These are phyloP conservation scores for Holotrichia oblita DNA, from an alignment of 1,140 invertebrate genomes.

Conservation along the genomic window DNA sequence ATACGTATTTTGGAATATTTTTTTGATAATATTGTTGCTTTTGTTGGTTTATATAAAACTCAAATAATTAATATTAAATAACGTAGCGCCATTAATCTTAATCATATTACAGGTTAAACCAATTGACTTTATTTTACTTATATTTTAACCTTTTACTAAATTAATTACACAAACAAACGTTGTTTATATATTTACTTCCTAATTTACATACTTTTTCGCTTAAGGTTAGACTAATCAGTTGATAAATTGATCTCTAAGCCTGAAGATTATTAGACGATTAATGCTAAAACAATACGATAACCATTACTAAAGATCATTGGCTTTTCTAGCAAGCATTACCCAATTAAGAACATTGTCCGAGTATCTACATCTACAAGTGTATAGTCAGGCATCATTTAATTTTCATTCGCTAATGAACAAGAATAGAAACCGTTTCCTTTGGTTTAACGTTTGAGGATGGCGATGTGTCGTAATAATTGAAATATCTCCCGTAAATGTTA, in stretches of 20 bases:
- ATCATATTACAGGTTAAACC: neutral
- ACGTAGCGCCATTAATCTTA: neutral
- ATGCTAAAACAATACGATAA: neutral
- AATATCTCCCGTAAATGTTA: conserved; percentile 13
- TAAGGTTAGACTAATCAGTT: neutral
- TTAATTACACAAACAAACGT: neutral
- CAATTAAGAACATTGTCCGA: neutral
- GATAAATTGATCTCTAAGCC: neutral
- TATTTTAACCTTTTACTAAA: neutral
- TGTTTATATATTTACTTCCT: neutral
- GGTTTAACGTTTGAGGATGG: neutral
- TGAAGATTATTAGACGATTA: neutral
- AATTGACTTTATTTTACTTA: neutral
- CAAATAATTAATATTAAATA: too few species aligned
- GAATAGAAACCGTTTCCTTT: conserved; percentile 17
- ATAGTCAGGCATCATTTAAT: neutral
- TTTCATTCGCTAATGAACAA: conserved; percentile 12
- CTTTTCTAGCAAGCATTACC: neutral
- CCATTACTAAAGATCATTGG: neutral
- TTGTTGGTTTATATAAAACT: too few species aligned
- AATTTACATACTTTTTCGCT: neutral
- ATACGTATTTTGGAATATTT: too few species aligned
- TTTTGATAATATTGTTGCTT: too few species aligned
- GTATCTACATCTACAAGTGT: neutral
- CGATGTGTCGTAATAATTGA: neutral